Evolutionary conservation across 2,888 invertebrate genomes (phyloP).

Genomic region (Epiblema foenella): DNA sequence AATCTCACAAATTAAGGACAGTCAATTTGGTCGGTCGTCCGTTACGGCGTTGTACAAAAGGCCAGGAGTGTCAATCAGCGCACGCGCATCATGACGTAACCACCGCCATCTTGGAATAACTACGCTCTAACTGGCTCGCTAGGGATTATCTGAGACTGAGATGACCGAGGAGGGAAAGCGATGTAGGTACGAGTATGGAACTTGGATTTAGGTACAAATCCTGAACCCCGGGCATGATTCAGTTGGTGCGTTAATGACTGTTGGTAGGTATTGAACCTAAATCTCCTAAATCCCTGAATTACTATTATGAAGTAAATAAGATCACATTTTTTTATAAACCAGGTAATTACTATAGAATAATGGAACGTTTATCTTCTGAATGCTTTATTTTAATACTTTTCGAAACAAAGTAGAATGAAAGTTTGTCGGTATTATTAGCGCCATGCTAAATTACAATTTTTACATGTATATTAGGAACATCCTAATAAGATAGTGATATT

Average conservation of each 20-base stretch:
- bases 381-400: no score
- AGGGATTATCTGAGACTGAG: not conserved
- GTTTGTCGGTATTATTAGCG: not conserved
- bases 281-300: not conserved
- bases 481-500: not conserved
- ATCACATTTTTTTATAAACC: no score
- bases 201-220: not conserved
- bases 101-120: slow-evolving; percentile 62
- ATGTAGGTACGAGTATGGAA: not conserved
- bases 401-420: no score
- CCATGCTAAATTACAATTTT: not conserved
- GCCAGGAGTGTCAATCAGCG: slow-evolving; percentile 70
- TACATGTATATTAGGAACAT: not conserved
- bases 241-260: not conserved
- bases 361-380: no score
- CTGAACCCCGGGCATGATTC: not conserved
- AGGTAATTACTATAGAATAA: no score
- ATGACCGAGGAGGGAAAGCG: not conserved
- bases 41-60: slow-evolving; percentile 58
- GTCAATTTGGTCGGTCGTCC: slow-evolving; percentile 24
- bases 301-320: not conserved
- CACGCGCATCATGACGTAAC: slow-evolving; percentile 62
- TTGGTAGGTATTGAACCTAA: not conserved
- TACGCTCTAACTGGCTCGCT: slow-evolving; percentile 41
- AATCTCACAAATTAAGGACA: slow-evolving; percentile 32